Evolutionary conservation across 2,113 vertebrate genomes (phyloP).

Genomic region (Epinephelus fuscoguttatus): DNA sequence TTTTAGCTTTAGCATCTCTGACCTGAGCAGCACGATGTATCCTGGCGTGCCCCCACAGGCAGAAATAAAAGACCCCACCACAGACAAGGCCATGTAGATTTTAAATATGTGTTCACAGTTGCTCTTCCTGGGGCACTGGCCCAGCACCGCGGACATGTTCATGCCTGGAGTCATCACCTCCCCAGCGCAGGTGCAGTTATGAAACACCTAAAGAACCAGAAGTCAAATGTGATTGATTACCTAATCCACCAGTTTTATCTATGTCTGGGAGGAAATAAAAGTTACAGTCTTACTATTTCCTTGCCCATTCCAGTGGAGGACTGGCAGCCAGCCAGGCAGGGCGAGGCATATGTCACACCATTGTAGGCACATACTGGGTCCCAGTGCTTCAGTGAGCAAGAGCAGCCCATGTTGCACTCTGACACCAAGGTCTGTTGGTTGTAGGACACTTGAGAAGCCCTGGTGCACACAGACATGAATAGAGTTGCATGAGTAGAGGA

Average conservation of each 20-base stretch:
- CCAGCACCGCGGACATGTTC: slow-evolving; percentile 86
- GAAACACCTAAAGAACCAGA: slow-evolving; percentile 84
- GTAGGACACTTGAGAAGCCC: slow-evolving; percentile 77
- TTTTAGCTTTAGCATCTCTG: neutral
- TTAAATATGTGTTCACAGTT: slow-evolving; percentile 86
- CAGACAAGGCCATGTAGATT: slow-evolving; percentile 83
- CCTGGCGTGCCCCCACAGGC: slow-evolving; percentile 83
- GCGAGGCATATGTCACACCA: slow-evolving; percentile 92
- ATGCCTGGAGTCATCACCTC: slow-evolving; percentile 43
- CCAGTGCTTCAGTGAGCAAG: slow-evolving; percentile 91
- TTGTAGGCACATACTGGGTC: slow-evolving; percentile 94
- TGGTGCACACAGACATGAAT: slow-evolving; percentile 59
- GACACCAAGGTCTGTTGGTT: slow-evolving; percentile 85
- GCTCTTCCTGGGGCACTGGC: slow-evolving; percentile 86
- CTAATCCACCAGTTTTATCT: neutral
- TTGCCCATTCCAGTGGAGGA: slow-evolving; percentile 83
- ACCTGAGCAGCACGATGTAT: slow-evolving; percentile 90
- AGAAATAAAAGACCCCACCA: slow-evolving; percentile 77
- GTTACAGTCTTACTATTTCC: slow-evolving; percentile 83
- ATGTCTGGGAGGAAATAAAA: neutral
- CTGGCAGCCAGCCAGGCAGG: slow-evolving; percentile 94
- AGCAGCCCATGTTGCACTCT: slow-evolving; percentile 90
- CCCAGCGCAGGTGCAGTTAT: slow-evolving; percentile 90
- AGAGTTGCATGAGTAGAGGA: neutral
- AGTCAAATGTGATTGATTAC: neutral